phyloP scores from a whole-genome alignment of 2,888 invertebrate genomes.

The Hirtodrosophila histrioides region DNA sequence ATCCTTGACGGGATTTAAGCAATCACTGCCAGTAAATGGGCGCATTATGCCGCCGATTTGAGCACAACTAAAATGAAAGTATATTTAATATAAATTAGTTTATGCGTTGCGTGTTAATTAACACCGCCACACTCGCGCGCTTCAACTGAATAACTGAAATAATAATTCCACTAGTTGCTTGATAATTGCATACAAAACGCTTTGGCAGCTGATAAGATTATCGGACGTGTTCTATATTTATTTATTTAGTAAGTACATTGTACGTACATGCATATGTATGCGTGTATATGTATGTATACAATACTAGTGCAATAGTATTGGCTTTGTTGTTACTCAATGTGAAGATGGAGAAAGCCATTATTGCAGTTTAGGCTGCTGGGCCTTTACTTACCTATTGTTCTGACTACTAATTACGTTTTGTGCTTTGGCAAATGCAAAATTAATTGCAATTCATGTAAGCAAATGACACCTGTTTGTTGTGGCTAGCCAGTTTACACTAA shows the following conservation, averaged over 20 bases:
- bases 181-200: conserved; percentile 49
- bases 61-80: conserved; percentile 38
- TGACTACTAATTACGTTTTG: conserved; percentile 9
- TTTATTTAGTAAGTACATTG: conserved; percentile 4
- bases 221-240: conserved; percentile 12
- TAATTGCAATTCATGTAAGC: neutral
- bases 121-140: conserved; percentile 48
- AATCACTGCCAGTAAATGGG: conserved; percentile 69
- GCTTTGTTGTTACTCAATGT: neutral
- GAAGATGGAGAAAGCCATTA: neutral
- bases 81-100: conserved; percentile 6
- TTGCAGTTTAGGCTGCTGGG: neutral
- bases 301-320: neutral
- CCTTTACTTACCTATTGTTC: conserved; percentile 32
- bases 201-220: conserved; percentile 54
- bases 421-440: neutral
- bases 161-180: conserved; percentile 29
- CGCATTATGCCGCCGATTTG: conserved; percentile 58
- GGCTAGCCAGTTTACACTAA: conserved; percentile 18
- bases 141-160: conserved; percentile 51
- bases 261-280: neutral
- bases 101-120: conserved; percentile 2
- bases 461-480: conserved; percentile 19
- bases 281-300: neutral
- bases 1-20: conserved; percentile 81